Conservation (phyloP, 2,888 invertebrate species). For the Brenthis daphne region DNA sequence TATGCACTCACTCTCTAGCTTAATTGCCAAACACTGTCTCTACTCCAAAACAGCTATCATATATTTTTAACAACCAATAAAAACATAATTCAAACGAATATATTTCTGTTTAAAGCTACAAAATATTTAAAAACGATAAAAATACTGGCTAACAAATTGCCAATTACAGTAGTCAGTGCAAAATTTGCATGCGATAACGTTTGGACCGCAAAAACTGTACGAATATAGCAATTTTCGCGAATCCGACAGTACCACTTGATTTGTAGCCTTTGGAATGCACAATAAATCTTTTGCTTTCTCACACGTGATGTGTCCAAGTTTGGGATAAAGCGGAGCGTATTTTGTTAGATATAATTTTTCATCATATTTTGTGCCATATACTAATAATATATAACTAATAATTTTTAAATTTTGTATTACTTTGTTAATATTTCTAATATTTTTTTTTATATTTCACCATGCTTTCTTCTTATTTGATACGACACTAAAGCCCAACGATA, state of each 20-base stretch:
- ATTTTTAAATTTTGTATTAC: no score
- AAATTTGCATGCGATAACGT: constrained; percentile 52
- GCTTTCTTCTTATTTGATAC: no score
- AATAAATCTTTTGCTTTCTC: constrained; percentile 62
- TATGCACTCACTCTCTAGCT: no score
- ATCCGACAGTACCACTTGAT: constrained; percentile 68
- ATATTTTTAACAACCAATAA: not conserved
- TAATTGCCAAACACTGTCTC: no score
- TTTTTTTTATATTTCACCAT: no score
- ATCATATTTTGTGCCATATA: no score
- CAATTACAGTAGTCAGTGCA: constrained; percentile 44
- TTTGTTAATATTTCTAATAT: no score
- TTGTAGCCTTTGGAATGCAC: constrained; percentile 65
- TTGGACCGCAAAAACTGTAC: constrained; percentile 53
- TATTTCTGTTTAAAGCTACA: not conserved
- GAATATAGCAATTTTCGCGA: constrained; percentile 61
- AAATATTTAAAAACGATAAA: constrained; percentile 25
- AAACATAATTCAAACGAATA: not conserved
- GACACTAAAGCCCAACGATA: no score
- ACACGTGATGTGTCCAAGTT: constrained; percentile 48
- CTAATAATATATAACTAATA: no score
- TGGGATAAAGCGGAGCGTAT: constrained; percentile 41
- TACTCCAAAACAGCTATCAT: no score
- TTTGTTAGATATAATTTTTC: constrained; percentile 7
- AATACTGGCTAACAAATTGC: constrained; percentile 37